Evolutionary conservation across 1,140 invertebrate species (phyloP).

Genomic region (Diorhabda elongata): DNA sequence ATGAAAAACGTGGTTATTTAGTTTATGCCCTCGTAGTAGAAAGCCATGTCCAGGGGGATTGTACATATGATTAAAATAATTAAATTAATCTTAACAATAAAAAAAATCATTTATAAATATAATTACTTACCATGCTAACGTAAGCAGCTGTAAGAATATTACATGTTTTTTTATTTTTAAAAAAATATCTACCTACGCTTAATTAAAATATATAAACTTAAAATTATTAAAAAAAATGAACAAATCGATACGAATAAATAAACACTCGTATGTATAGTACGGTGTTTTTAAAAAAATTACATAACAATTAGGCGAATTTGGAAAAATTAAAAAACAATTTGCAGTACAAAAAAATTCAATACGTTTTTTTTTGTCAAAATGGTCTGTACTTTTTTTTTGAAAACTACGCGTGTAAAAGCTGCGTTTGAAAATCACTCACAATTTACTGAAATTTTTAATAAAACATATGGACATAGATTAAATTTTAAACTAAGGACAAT

Average conservation of each 20-base stretch:
- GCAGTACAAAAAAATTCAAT: too few relatives aligned
- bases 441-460: too few relatives aligned
- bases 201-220: constrained; percentile 12
- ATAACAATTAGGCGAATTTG: not conserved
- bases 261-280: not conserved
- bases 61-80: constrained; percentile 19
- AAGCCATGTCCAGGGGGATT: not conserved
- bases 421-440: too few relatives aligned
- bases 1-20: too few relatives aligned
- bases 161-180: constrained; percentile 30
- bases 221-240: constrained; percentile 12
- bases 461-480: too few relatives aligned
- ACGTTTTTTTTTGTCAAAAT: too few relatives aligned
- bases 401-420: too few relatives aligned
- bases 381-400: too few relatives aligned
- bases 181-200: constrained; percentile 32
- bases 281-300: not conserved
- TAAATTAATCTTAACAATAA: constrained; percentile 29
- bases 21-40: too few relatives aligned
- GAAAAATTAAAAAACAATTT: too few relatives aligned
- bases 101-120: constrained; percentile 28
- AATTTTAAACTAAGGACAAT: too few relatives aligned
- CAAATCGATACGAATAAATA: not conserved
- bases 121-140: constrained; percentile 34
- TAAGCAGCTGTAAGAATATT: constrained; percentile 34